A percentile compares a stretch with the other conserved stretches of the same genome.
Evolutionary conservation across 2,113 vertebrate genomes (phyloP).

Genomic region (Salvelinus fontinalis): DNA sequence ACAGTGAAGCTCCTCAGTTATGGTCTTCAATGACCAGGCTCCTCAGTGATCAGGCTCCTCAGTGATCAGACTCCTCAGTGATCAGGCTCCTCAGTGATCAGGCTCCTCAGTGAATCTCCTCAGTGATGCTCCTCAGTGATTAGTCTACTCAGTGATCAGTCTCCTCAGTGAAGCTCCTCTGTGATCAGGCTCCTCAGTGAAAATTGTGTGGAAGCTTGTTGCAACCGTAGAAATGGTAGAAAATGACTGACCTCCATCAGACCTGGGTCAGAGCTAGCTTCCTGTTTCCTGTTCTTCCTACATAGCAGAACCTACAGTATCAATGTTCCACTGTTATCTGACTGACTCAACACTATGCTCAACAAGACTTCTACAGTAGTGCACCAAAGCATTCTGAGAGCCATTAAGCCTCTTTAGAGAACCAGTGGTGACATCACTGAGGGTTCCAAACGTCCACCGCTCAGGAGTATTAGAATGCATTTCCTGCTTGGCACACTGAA

Average conservation of each 20-base stretch:
- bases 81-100: too few relatives aligned
- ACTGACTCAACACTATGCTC: conserved; percentile 81
- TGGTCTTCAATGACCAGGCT: too few relatives aligned
- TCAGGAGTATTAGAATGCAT: conserved; percentile 85
- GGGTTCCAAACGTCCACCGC: conserved; percentile 64
- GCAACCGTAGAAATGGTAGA: too few relatives aligned
- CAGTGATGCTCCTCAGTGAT: too few relatives aligned
- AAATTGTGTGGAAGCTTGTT: conserved; percentile 12
- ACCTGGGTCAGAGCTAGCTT: conserved; percentile 55
- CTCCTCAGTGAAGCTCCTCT: too few relatives aligned
- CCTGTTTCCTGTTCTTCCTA: conserved; percentile 52
- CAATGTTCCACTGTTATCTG: conserved; percentile 77
- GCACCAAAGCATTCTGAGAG: conserved; percentile 76
- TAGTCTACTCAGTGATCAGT: too few relatives aligned
- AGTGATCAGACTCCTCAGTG: too few relatives aligned
- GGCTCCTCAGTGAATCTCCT: too few relatives aligned
- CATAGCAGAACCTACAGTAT: conserved; percentile 48
- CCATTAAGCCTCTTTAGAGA: conserved; percentile 81
- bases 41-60: too few relatives aligned
- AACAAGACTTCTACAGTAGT: conserved; percentile 60
- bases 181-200: background rate
- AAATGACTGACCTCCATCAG: too few relatives aligned
- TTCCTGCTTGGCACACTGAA: conserved; percentile 85
- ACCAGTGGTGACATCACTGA: conserved; percentile 78
- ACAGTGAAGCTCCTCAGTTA: too few relatives aligned